Evolutionary conservation across 2,113 vertebrate species (phyloP).

Genomic region (Scomber scombrus): DNA sequence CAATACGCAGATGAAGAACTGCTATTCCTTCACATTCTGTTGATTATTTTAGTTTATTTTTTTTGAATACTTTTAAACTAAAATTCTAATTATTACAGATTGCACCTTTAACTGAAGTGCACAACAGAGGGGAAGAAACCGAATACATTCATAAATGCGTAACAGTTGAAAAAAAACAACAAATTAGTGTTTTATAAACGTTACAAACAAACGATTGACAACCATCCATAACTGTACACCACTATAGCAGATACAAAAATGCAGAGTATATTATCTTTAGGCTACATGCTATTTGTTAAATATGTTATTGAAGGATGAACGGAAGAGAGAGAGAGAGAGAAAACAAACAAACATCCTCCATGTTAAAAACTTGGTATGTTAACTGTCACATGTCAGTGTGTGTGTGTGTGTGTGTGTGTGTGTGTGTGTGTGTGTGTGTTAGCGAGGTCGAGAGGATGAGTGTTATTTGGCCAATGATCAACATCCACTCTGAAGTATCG

Average conservation of each 20-base stretch:
- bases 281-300: conserved; percentile 66
- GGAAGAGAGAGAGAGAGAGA: neutral
- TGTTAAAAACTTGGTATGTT: neutral
- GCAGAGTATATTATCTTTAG: conserved; percentile 52
- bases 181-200: conserved; percentile 33
- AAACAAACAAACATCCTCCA: neutral
- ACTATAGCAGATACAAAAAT: conserved; percentile 54
- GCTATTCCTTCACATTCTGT: no score
- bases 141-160: conserved; percentile 53
- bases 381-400: no score
- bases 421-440: neutral
- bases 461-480: neutral
- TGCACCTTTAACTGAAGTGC: conserved; percentile 18
- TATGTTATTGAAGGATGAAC: conserved; percentile 11
- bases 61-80: no score
- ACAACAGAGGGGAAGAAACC: conserved; percentile 8
- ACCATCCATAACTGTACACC: conserved; percentile 29
- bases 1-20: no score
- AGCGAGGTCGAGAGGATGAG: no score
- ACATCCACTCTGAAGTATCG: neutral
- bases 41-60: no score
- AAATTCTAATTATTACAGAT: no score
- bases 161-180: conserved; percentile 3
- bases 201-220: conserved; percentile 45
- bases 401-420: neutral